Evolutionary conservation across 1,140 invertebrate species (phyloP).

Genomic region (Drosophila biarmipes): DNA sequence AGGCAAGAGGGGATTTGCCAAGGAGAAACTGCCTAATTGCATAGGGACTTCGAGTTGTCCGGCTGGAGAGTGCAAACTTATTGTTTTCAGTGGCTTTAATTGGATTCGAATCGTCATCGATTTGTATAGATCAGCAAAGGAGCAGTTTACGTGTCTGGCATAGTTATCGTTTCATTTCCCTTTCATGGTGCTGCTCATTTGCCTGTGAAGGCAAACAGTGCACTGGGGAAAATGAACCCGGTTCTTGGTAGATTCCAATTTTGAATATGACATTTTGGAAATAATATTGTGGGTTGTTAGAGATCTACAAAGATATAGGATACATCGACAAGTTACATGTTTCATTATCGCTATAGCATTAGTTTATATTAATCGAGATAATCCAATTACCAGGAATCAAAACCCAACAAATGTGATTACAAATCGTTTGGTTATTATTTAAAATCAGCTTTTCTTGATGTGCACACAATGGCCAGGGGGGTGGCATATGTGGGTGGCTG

Average conservation of each 20-base stretch:
- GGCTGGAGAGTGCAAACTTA: not conserved
- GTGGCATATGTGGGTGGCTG: slow-evolving; percentile 1
- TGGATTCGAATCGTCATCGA: slow-evolving; percentile 40
- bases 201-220: slow-evolving; percentile 46
- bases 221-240: not conserved
- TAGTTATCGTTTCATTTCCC: slow-evolving; percentile 53
- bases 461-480: slow-evolving; percentile 10
- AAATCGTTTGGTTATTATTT: not conserved
- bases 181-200: slow-evolving; percentile 44
- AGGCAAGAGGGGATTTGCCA: not conserved
- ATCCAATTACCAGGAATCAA: not conserved
- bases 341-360: not conserved
- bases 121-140: slow-evolving; percentile 11
- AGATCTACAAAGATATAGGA: no score
- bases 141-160: slow-evolving; percentile 35
- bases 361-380: not conserved
- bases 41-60: slow-evolving; percentile 3
- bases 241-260: no score
- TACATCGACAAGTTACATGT: no score
- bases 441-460: not conserved
- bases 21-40: slow-evolving; percentile 22
- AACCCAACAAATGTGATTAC: not conserved
- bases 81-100: slow-evolving; percentile 23
- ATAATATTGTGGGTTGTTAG: no score
- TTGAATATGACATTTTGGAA: no score